Base-by-base conservation (phyloP, 2,888 invertebrate genomes). In the Apotomis betuletana region DNA sequence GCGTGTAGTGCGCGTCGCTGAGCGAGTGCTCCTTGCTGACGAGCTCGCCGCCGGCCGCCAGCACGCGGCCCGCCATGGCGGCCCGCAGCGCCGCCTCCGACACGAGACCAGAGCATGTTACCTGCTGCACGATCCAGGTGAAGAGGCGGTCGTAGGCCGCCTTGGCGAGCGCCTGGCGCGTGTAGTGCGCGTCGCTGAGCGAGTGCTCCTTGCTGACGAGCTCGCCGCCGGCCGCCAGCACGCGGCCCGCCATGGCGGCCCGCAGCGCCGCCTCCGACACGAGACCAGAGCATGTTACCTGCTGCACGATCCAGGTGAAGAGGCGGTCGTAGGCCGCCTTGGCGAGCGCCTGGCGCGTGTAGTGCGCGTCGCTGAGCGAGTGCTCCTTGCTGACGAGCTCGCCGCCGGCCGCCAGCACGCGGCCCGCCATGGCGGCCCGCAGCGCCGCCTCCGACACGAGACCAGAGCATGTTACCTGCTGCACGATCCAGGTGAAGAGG, bases 271-370 rank as follows among this genome's bases (percentile, higher is more conserved):
- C 92, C 73, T 94, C 95, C 0, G 95, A 90, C 8, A 97, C 96
- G 44, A n/a, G n/a, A n/a, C n/a, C n/a, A n/a, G n/a, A n/a, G n/a
- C n/a, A n/a, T n/a, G n/a, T n/a, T n/a, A 91, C 92, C 88, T 92
- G 93, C 57, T 95, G 95, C 13, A 99, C 99, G 74, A 99, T 97
- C 97, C 98, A 99, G 0, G 97, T 95, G 90, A 99, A 99, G 67
- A 99, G 94, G 27, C 98, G 94, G 83, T 99, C 99, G 83, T 99
- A 99, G 41, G 99, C 95, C 3, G 99, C 99, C 94, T 99, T 99
- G 3, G 98, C 97, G 67, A 98, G 94, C 5, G 99, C 99, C 88
- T 99, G 97, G 76, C 97, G 92, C 12, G 98, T 99, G 85, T 97
- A 97, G 81, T 96, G 94, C 0, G 99, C 98, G 85, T 98, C 97